phyloP scores from a whole-genome alignment of 2,113 vertebrate genomes.

The Balaeniceps rex region DNA sequence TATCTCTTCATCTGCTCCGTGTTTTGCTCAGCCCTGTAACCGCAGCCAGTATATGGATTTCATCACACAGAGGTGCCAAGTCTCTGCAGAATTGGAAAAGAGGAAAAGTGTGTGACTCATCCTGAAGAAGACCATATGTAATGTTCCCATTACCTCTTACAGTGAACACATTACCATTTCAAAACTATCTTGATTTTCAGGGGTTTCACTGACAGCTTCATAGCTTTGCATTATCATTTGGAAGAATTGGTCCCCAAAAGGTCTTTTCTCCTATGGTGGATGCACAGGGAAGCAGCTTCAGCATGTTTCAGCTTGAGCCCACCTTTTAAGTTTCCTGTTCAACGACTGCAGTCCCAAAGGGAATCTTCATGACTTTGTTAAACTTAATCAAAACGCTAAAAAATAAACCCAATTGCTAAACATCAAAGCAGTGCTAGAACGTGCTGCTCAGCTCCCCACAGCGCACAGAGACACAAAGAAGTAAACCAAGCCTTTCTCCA shows the following conservation, averaged over 20 bases:
- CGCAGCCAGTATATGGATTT: conserved; percentile 55
- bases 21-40: conserved; percentile 32
- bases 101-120: conserved; percentile 38
- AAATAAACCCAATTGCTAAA: neutral
- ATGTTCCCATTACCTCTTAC: conserved; percentile 50
- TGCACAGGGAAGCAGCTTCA: neutral
- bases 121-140: conserved; percentile 61
- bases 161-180: neutral
- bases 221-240: neutral
- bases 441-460: neutral
- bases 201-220: neutral
- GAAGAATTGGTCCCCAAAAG: neutral
- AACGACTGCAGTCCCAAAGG: neutral
- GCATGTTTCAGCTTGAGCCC: neutral
- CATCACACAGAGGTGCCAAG: conserved; percentile 59
- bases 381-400: neutral
- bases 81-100: conserved; percentile 29
- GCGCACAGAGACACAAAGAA: neutral
- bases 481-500: neutral
- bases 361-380: neutral
- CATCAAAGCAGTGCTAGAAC: neutral
- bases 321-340: neutral
- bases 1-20: conserved; percentile 60
- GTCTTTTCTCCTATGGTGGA: neutral
- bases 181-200: neutral